A percentile compares a stretch with the other conserved stretches of the same genome.
phyloP scores from a whole-genome alignment of 2,113 vertebrate genomes.

The Anser brachyrhynchus region DNA sequence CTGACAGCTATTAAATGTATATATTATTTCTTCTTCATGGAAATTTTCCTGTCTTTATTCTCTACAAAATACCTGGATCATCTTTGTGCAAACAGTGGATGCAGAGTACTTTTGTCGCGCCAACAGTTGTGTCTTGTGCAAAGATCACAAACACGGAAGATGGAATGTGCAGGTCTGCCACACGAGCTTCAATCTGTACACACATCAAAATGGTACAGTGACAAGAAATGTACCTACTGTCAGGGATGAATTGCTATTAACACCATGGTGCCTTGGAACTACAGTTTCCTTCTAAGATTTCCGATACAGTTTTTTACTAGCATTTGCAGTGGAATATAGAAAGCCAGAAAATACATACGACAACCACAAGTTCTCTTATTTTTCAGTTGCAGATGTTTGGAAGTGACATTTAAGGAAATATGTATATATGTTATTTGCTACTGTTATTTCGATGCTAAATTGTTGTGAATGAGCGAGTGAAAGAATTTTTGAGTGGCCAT shows the following conservation, averaged over 20 bases:
- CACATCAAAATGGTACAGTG: rapidly evolving
- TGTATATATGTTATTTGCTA: not conserved
- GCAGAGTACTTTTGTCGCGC: not conserved
- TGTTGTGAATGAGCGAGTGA: not conserved
- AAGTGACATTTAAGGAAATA: not conserved
- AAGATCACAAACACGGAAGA: not conserved
- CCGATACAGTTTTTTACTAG: not conserved
- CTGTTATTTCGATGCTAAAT: not conserved
- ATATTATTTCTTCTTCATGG: not conserved
- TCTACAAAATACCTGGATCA: not conserved
- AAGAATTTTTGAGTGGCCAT: not conserved
- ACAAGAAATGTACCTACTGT: not conserved
- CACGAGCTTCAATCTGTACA: not conserved
- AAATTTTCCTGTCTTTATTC: not conserved
- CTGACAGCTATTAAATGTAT: not conserved
- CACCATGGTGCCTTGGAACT: not conserved
- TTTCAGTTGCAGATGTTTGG: not conserved
- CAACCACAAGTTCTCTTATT: not conserved
- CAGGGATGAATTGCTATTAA: not conserved
- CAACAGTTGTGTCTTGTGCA: not conserved
- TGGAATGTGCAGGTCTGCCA: not conserved
- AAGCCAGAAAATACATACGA: not conserved
- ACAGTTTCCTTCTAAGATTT: not conserved
- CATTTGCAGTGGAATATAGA: not conserved
- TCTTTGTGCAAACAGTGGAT: not conserved